Percentiles rank a stretch among this genome's conserved stretches.
Conservation (phyloP, 2,797 vertebrate genomes). For the Onychomys torridus region DNA sequence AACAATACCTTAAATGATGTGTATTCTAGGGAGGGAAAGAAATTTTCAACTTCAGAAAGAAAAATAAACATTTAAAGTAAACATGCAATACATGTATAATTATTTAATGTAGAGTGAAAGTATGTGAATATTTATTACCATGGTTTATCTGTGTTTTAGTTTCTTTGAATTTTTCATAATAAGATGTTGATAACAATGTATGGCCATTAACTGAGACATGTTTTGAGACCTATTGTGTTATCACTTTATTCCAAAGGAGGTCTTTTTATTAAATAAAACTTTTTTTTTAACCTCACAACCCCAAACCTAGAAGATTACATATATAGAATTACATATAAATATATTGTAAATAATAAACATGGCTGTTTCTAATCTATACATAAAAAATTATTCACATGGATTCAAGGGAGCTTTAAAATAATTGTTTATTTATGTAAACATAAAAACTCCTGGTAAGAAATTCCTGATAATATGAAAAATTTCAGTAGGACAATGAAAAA, state of each 20-base stretch:
- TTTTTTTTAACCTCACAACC: not conserved
- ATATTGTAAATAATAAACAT: too few species aligned
- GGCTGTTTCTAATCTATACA: not conserved
- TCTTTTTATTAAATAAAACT: conserved; percentile 52
- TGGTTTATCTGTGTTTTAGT: not conserved
- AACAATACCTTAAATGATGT: not conserved
- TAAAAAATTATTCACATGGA: not conserved
- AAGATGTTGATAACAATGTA: not conserved
- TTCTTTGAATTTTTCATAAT: conserved; percentile 11
- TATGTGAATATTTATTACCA: not conserved
- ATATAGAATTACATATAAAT: not conserved
- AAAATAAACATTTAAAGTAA: conserved; percentile 31
- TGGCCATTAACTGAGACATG: not conserved
- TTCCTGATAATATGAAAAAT: not conserved
- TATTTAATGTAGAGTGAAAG: not conserved
- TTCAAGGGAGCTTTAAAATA: not conserved
- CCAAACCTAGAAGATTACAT: conserved; percentile 35
- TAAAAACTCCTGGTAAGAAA: not conserved
- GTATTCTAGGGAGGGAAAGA: not conserved
- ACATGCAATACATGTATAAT: not conserved
- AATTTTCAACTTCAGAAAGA: not conserved
- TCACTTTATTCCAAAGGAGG: conserved; percentile 29
- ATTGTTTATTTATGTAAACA: not conserved
- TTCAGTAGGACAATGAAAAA: not conserved
- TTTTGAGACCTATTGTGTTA: not conserved